Conservation (phyloP, 30 jellyfish, hydroid and myxozoan genomes). For the Mastigias papua region DNA sequence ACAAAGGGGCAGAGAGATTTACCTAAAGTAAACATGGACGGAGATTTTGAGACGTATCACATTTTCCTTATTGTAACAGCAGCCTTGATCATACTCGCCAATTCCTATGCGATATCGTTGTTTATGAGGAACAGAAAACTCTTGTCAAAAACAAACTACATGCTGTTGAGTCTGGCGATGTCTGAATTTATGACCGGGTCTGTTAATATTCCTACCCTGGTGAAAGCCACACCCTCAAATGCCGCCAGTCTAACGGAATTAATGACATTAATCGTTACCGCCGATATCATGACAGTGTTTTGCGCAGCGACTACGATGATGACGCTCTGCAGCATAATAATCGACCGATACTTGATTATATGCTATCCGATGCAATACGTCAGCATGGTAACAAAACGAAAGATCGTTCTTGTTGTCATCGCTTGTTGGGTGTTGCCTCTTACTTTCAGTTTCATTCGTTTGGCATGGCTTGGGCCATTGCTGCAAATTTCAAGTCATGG, state of each 20-base stretch:
- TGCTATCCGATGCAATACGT: slow-evolving; percentile 62
- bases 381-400: slow-evolving; percentile 63
- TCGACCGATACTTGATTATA: slow-evolving; percentile 52
- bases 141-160: slow-evolving; percentile 42
- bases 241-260: background rate
- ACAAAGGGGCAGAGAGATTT: no score
- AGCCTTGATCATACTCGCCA: slow-evolving; percentile 26
- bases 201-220: slow-evolving; percentile 55
- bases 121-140: slow-evolving; percentile 67
- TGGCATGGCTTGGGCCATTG: slow-evolving; percentile 58
- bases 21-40: slow-evolving; percentile 8
- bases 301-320: slow-evolving; percentile 68
- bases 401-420: slow-evolving; percentile 44
- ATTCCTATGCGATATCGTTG: slow-evolving; percentile 52
- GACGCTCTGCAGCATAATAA: slow-evolving; percentile 62
- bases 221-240: slow-evolving; percentile 27
- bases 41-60: slow-evolving; percentile 31
- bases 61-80: slow-evolving; percentile 19
- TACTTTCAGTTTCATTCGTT: slow-evolving; percentile 47
- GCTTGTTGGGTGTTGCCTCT: slow-evolving; percentile 64
- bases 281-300: slow-evolving; percentile 53
- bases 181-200: slow-evolving; percentile 77
- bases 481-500: slow-evolving; percentile 6
- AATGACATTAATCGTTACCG: slow-evolving; percentile 14
- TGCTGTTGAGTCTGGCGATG: slow-evolving; percentile 68